Evolutionary conservation across 2,888 invertebrate species (phyloP), one percentile per base, ranked within the genome.

Genomic region (Mystacides longicornis): DNA sequence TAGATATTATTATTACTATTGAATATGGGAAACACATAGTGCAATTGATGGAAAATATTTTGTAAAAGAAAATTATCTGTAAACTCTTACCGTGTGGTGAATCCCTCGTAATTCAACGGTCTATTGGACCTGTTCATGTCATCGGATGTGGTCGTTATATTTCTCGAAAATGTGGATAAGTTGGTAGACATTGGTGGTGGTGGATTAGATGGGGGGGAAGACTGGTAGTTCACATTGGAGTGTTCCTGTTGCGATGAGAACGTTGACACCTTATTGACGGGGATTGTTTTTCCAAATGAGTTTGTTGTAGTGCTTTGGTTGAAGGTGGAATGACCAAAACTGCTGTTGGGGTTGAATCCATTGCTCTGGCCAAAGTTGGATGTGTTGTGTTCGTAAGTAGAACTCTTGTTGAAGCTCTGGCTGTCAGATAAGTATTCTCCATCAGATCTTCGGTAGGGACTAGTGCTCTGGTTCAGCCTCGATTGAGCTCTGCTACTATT

Each of bases 101-200:
- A 84, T 52, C 83, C 83, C 64, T 84, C 83, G 64, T 84, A 84
- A 61, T 75, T 81, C 64, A 77, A 77, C 2, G 57, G 57, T 16
- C 52, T 58, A 21, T 52, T 21, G 16, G 53, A 23, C 18, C 51
- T 60, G 51, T 33, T 51, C 1, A 53, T 51, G 33, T 53, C 58
- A 7, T 57, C 54, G 22, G 21, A 31, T 21, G 14, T 37, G 14
- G 69, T 20, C 66, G 64, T 54, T 48, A 53, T 42, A 14, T 49
- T 54, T 37, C 60, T 47, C 18, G 54, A 23, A 56, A 60, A 62
- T 0, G 62, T 60, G 21, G 62, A 60, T 22, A 62, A 53, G 27
- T 62, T 58, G 19, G 58, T 58, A 3, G 9, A 74, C 75, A 42
- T 73, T 72, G 60, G 62, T 1, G 58, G 62, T 16, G 22, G 71